These are phyloP conservation scores for Apogon talboti DNA, from an alignment of 2,797 vertebrate species.

Conservation along the genomic window DNA sequence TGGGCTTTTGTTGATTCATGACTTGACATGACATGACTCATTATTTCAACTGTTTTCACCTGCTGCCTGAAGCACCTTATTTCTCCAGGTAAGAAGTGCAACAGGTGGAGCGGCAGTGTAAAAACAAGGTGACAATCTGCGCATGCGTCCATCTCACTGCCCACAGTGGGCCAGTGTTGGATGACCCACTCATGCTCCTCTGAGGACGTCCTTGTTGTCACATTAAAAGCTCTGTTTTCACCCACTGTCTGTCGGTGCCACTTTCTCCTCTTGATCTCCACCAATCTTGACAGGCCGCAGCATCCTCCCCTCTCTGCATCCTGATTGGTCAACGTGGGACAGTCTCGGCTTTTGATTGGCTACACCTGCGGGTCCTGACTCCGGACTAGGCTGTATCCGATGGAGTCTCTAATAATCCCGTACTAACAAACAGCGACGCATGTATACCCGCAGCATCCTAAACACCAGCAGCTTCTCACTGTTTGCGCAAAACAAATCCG, in stretches of 20 bases:
- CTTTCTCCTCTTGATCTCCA: slow-evolving; percentile 32
- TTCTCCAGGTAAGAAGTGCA: too few relatives aligned
- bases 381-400: slow-evolving; percentile 53
- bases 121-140: too few relatives aligned
- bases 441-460: slow-evolving; percentile 28
- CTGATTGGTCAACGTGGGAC: slow-evolving; percentile 57
- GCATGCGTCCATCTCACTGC: too few relatives aligned
- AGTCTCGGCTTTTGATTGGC: too few relatives aligned
- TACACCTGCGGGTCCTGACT: slow-evolving; percentile 31
- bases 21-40: too few relatives aligned
- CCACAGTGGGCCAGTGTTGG: too few relatives aligned
- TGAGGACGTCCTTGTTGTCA: neutral
- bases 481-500: slow-evolving; percentile 5
- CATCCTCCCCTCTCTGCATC: slow-evolving; percentile 38
- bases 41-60: too few relatives aligned
- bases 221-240: slow-evolving; percentile 1
- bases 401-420: slow-evolving; percentile 43
- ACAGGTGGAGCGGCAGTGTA: too few relatives aligned
- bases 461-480: slow-evolving; percentile 9
- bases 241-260: slow-evolving; percentile 4
- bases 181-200: too few relatives aligned
- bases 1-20: too few relatives aligned
- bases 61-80: too few relatives aligned
- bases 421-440: slow-evolving; percentile 55
- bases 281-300: slow-evolving; percentile 50